A percentile compares a stretch with the other conserved stretches of the same genome.
These are phyloP conservation scores for Sula dactylatra DNA, from an alignment of 2,113 vertebrate genomes.

Conservation along the genomic window DNA sequence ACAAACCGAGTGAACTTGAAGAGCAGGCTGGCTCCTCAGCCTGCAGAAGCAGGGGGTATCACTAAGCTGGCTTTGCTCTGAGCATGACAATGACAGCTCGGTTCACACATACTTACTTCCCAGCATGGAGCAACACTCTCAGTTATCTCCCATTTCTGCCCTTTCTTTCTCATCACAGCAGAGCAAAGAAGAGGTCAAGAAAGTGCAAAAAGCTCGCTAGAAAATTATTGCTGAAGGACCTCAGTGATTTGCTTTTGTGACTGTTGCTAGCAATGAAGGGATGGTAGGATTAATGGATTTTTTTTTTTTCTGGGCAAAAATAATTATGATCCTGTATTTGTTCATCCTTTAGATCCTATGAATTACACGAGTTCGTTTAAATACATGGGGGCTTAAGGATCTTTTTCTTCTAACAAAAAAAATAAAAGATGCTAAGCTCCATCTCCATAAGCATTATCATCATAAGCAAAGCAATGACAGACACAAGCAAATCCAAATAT, in stretches of 20 bases:
- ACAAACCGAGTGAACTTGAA: not conserved
- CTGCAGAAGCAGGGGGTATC: accelerated
- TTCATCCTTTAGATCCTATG: conserved; percentile 38
- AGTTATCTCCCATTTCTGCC: not conserved
- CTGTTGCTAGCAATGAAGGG: not conserved
- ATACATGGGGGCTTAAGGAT: conserved; percentile 37
- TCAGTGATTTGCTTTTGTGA: conserved; percentile 11
- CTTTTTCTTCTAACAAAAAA: conserved; percentile 2
- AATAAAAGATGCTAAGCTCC: conserved; percentile 29
- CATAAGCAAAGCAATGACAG: conserved; percentile 18
- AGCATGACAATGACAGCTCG: not conserved
- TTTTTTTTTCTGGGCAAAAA: conserved; percentile 15
- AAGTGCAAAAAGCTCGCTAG: not conserved
- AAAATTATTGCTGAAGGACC: not conserved
- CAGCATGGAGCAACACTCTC: not conserved
- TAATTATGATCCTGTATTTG: conserved; percentile 45
- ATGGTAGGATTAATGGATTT: conserved; percentile 32
- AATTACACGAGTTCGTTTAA: conserved; percentile 40
- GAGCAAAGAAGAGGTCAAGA: not conserved
- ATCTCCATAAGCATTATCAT: conserved; percentile 38
- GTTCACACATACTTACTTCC: not conserved
- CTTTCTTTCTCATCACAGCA: not conserved
- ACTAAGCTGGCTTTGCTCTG: not conserved
- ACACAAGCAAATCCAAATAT: not conserved
- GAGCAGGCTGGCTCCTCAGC: not conserved